phyloP scores from a whole-genome alignment of 2,888 invertebrate species.

The Hemistola chrysoprasaria region DNA sequence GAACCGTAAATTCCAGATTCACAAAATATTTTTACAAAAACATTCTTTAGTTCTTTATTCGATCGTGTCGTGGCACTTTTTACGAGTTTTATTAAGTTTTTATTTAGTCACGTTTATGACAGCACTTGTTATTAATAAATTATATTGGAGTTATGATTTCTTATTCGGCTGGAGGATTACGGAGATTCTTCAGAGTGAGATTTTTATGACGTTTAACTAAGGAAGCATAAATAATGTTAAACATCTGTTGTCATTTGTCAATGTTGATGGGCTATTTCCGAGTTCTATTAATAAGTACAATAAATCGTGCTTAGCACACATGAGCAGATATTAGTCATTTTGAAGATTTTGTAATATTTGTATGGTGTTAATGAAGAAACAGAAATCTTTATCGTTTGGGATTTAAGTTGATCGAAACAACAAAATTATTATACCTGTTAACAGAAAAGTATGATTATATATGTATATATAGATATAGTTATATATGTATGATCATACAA shows the following conservation, averaged over 20 bases:
- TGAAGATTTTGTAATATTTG: constrained; percentile 10
- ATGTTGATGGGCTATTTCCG: constrained; percentile 44
- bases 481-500: no score
- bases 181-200: constrained; percentile 47
- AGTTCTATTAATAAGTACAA: constrained; percentile 27
- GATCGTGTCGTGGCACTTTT: constrained; percentile 38
- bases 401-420: background rate
- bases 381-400: background rate
- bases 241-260: constrained; percentile 60
- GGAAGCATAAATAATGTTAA: constrained; percentile 44
- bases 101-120: constrained; percentile 59
- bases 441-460: no score
- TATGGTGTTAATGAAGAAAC: background rate
- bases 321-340: no score
- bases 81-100: constrained; percentile 54
- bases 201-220: constrained; percentile 52
- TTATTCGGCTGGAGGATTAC: constrained; percentile 60
- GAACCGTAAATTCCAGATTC: constrained; percentile 55
- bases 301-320: constrained; percentile 24
- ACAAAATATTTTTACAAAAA: constrained; percentile 68
- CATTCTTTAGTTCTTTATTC: constrained; percentile 40
- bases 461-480: no score
- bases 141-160: constrained; percentile 55
- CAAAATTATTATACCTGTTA: no score
- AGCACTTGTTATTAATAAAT: constrained; percentile 62